Base-by-base conservation (phyloP, 2,888 invertebrate species). In the Plusia festucae region DNA sequence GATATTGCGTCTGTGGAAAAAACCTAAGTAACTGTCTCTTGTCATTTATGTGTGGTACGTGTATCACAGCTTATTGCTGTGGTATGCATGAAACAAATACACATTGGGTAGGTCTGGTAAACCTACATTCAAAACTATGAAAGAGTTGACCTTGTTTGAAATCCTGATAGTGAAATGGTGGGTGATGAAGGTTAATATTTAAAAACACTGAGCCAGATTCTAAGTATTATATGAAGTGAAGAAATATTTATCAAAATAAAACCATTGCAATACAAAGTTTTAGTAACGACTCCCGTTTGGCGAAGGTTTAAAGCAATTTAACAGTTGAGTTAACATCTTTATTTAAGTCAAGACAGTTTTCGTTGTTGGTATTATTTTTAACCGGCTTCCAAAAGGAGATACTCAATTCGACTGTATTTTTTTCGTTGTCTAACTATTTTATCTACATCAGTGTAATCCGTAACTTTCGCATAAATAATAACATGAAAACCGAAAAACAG, bases 221-320 rank as follows among this genome's bases (percentile, higher is more conserved):
- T 15, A 32, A 3, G 32, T n/a, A n/a, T n/a, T n/a, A 8, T 1
- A 32, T 32, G 13, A 32, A 32, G 32, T 32, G 9, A 32, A 32
- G n/a, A n/a, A n/a, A 6, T 13, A 32, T 32, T 32, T 32, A 11
- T 32, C 3, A 32, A 32, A 32, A 3, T 73, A 72, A 53, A 61
- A 53, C 53, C 66, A 30, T 62, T 51, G 71, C 61, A 70, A 71
- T 73, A 51, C 32, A 27, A 60, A 73, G 70, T 32, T 32, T 72
- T 66, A 76, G 66, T 73, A 73, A 73, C 76, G 62, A 72, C 60
- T 57, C 24, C 72, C 77, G 76, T 73, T 76, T 30, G 62, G 60
- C 72, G 72, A 63, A 59, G 71, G 61, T 54, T 16, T 49, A 46
- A 51, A 71, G 57, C 60, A 57, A 63, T 73, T 73, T 71, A 34